These are phyloP conservation scores for Phalacrocorax brasilianus DNA, from an alignment of 2,113 vertebrate genomes.

Conservation along the genomic window DNA sequence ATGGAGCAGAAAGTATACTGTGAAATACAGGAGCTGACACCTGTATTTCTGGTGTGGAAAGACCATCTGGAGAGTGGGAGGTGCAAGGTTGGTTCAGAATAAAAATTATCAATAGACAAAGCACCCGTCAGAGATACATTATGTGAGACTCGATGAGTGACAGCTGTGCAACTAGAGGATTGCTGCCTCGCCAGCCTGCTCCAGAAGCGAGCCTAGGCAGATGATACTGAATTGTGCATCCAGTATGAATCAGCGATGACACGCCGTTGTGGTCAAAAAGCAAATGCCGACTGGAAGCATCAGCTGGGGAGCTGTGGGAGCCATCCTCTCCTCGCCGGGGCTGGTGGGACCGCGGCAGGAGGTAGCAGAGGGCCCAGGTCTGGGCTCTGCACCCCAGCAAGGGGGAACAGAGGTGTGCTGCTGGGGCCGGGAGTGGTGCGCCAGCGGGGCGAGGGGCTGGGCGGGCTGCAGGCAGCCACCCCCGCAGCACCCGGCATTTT, in stretches of 20 bases:
- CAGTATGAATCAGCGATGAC: accelerated
- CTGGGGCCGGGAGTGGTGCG: background rate
- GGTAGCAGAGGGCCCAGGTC: too few relatives aligned
- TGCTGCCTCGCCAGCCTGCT: background rate
- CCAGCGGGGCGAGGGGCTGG: too few relatives aligned
- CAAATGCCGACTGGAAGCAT: background rate
- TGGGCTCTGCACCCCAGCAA: background rate
- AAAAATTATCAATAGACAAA: background rate
- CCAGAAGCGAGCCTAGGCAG: too few relatives aligned
- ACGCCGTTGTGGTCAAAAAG: background rate
- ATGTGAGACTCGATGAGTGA: accelerated
- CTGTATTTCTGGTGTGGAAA: too few relatives aligned
- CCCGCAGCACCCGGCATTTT: too few relatives aligned
- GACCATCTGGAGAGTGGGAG: background rate
- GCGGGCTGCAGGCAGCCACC: background rate
- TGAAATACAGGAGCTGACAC: background rate
- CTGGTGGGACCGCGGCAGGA: background rate
- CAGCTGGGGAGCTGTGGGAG: background rate
- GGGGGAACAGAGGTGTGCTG: background rate
- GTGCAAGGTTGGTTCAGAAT: background rate
- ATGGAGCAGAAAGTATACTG: background rate
- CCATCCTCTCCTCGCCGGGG: background rate
- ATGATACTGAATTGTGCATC: accelerated
- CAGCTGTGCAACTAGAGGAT: background rate
- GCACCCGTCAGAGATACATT: accelerated